phyloP scores from a whole-genome alignment of 2,797 vertebrate genomes.

The Menidia menidia region DNA sequence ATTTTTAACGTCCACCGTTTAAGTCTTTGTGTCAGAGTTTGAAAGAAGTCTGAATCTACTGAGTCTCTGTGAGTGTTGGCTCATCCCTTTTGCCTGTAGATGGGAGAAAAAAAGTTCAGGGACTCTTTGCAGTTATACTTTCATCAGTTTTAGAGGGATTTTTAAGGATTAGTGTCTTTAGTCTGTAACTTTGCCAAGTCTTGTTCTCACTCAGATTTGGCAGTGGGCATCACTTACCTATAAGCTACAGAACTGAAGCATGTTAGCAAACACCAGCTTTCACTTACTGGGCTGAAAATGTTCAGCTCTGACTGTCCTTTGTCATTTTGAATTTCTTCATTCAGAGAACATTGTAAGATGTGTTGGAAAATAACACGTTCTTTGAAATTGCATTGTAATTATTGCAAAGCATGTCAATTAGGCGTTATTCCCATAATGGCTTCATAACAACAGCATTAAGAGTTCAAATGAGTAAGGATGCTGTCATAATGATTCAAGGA shows the following conservation, averaged over 20 bases:
- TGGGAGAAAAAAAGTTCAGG: conserved; percentile 22
- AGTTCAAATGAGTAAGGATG: neutral
- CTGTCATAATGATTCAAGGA: neutral
- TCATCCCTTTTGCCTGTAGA: conserved; percentile 32
- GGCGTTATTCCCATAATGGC: too few species aligned
- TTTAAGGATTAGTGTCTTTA: neutral
- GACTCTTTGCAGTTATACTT: conserved; percentile 21
- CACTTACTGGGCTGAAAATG: neutral
- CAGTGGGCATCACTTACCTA: neutral
- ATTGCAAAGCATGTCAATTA: too few species aligned
- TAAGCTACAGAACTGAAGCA: neutral
- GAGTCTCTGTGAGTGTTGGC: conserved; percentile 42
- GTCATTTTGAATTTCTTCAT: neutral
- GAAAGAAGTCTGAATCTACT: conserved; percentile 33
- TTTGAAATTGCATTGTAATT: neutral
- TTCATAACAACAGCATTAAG: too few species aligned
- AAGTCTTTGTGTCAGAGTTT: conserved; percentile 20
- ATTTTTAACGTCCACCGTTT: conserved; percentile 43
- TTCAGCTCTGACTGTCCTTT: neutral
- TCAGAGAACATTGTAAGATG: neutral
- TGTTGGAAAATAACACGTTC: neutral
- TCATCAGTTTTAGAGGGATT: conserved; percentile 1
- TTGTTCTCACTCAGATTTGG: neutral
- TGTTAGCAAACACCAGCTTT: neutral
- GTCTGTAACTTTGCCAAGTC: neutral